Percentiles rank a stretch among this genome's conserved stretches.
Conservation (phyloP, 1,140 invertebrate species). For the Drosophila azteca region DNA sequence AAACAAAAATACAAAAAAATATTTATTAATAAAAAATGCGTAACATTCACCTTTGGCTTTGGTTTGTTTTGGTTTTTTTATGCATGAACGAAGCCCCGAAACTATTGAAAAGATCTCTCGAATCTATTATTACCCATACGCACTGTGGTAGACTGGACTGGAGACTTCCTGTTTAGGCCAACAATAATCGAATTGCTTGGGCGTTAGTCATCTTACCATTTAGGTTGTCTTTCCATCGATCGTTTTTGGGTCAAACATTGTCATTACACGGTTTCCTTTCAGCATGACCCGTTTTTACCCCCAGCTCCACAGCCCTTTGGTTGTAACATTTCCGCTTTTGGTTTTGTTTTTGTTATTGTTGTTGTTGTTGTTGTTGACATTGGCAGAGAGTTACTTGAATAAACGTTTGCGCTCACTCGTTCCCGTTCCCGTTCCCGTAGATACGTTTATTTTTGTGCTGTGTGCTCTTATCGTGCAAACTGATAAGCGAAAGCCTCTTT, state of each 20-base stretch:
- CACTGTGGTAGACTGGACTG: neutral
- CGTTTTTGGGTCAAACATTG: slow-evolving; percentile 29
- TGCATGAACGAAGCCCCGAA: no score
- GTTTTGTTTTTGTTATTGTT: slow-evolving; percentile 12
- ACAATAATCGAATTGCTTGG: no score
- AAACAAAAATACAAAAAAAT: slow-evolving; percentile 37
- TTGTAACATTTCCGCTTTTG: slow-evolving; percentile 46
- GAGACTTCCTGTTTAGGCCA: slow-evolving; percentile 5
- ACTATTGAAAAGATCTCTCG: slow-evolving; percentile 9
- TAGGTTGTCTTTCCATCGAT: neutral
- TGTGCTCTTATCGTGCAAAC: slow-evolving; percentile 68
- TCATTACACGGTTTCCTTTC: slow-evolving; percentile 5
- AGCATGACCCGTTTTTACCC: slow-evolving; percentile 23
- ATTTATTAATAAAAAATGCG: slow-evolving; percentile 28
- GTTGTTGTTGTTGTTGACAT: slow-evolving; percentile 44
- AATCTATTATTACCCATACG: no score
- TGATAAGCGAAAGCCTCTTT: slow-evolving; percentile 60
- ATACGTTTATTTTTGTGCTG: slow-evolving; percentile 14
- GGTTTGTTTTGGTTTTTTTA: slow-evolving; percentile 6
- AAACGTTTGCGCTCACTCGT: neutral
- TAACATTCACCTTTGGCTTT: slow-evolving; percentile 2
- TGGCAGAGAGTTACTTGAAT: slow-evolving; percentile 34
- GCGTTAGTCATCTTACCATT: no score
- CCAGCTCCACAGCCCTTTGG: slow-evolving; percentile 4
- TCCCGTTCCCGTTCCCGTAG: neutral